Evolutionary conservation across 2,113 vertebrate species (phyloP).

Genomic region (Oncorhynchus clarkii): DNA sequence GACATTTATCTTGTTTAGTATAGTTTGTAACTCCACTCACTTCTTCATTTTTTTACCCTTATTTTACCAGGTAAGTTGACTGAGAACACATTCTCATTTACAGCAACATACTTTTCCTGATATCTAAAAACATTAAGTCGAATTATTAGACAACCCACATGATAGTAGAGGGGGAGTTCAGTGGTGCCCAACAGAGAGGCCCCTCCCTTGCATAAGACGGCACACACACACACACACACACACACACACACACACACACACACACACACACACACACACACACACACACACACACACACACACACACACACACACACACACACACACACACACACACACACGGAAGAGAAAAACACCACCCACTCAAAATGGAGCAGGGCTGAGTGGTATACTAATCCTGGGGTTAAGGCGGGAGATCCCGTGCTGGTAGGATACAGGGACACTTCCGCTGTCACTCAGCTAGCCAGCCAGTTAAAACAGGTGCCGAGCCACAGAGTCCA

Average conservation of each 20-base stretch:
- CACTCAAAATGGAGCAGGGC: constrained; percentile 18
- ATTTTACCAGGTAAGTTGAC: no score
- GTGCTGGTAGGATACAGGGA: constrained; percentile 13
- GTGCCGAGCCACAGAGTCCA: neutral
- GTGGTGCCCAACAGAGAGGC: no score
- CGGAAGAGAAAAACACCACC: constrained; percentile 4
- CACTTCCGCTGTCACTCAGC: constrained; percentile 9
- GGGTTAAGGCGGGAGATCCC: constrained; percentile 28
- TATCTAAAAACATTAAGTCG: no score
- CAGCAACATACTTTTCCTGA: no score
- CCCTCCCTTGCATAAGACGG: no score
- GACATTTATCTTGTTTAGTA: no score
- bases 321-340: neutral
- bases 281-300: neutral
- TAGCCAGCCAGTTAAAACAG: neutral
- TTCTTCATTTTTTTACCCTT: no score
- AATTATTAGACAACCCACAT: no score
- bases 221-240: neutral
- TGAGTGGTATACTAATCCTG: constrained; percentile 16
- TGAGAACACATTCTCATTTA: no score
- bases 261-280: neutral
- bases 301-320: neutral
- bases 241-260: neutral
- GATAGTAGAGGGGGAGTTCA: no score
- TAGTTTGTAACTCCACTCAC: no score